Evolutionary conservation across 2,888 invertebrate genomes (phyloP).

Genomic region (Xestia ashworthii): DNA sequence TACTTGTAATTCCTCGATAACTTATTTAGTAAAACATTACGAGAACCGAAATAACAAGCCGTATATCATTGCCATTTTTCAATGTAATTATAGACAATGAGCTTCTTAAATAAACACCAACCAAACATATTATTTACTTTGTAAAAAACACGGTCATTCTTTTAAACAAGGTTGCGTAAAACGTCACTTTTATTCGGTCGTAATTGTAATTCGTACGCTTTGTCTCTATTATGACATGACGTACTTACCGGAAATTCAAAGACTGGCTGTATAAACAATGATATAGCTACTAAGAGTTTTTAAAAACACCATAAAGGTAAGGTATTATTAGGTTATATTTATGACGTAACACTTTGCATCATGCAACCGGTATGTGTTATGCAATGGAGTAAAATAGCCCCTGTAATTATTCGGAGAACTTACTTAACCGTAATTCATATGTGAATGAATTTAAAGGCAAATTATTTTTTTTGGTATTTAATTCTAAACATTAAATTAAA

Average conservation of each 20-base stretch:
- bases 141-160: conserved; percentile 36
- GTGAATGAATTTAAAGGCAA: conserved; percentile 11
- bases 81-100: conserved; percentile 21
- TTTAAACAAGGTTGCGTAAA: conserved; percentile 43
- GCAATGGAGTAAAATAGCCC: conserved; percentile 18
- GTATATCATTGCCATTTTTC: background rate
- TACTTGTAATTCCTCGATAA: background rate
- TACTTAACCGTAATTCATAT: conserved; percentile 31
- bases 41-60: conserved; percentile 3
- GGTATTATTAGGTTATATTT: conserved; percentile 54
- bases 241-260: conserved; percentile 66
- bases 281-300: conserved; percentile 35
- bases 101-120: conserved; percentile 20
- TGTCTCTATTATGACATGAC: conserved; percentile 67
- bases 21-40: background rate
- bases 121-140: conserved; percentile 26
- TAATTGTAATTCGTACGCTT: conserved; percentile 64
- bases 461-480: conserved; percentile 24
- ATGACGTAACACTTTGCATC: conserved; percentile 41
- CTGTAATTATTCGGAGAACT: conserved; percentile 44
- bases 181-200: conserved; percentile 48
- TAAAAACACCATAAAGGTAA: conserved; percentile 38
- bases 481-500: conserved; percentile 1
- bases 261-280: conserved; percentile 51
- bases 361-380: conserved; percentile 42